These are phyloP conservation scores for Hydraecia micacea DNA, from an alignment of 2,888 invertebrate species.

Conservation along the genomic window DNA sequence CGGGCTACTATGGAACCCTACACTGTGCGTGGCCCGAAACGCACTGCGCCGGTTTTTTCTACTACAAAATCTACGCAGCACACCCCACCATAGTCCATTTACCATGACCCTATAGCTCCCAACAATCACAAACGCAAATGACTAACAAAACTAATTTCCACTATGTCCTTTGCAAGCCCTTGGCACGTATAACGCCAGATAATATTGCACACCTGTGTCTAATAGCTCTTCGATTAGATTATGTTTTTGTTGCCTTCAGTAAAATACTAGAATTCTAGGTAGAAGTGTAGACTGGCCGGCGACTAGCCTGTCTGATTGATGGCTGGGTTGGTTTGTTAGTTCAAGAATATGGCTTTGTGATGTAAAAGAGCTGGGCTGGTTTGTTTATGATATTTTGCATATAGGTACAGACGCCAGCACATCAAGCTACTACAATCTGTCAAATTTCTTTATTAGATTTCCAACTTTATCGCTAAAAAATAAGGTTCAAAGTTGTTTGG, in stretches of 20 bases:
- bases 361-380: background rate
- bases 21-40: no score
- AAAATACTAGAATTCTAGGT: slow-evolving; percentile 46
- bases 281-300: slow-evolving; percentile 48
- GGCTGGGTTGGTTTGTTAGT: slow-evolving; percentile 10
- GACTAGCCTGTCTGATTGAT: slow-evolving; percentile 46
- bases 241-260: slow-evolving; percentile 54
- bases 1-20: no score
- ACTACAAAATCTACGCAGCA: background rate
- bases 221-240: slow-evolving; percentile 63
- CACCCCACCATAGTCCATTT: background rate
- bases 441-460: no score
- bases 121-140: slow-evolving; percentile 55
- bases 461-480: no score
- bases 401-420: no score
- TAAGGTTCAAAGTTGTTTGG: no score
- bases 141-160: slow-evolving; percentile 57
- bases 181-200: slow-evolving; percentile 60
- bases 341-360: slow-evolving; percentile 51
- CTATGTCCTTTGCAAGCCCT: slow-evolving; percentile 62
- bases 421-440: no score
- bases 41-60: no score
- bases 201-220: slow-evolving; percentile 64
- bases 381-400: background rate
- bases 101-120: slow-evolving; percentile 45